A percentile compares a stretch with the other conserved stretches of the same genome.
Evolutionary conservation across 2,113 vertebrate genomes (phyloP).

Genomic region (Dipodomys ordii): DNA sequence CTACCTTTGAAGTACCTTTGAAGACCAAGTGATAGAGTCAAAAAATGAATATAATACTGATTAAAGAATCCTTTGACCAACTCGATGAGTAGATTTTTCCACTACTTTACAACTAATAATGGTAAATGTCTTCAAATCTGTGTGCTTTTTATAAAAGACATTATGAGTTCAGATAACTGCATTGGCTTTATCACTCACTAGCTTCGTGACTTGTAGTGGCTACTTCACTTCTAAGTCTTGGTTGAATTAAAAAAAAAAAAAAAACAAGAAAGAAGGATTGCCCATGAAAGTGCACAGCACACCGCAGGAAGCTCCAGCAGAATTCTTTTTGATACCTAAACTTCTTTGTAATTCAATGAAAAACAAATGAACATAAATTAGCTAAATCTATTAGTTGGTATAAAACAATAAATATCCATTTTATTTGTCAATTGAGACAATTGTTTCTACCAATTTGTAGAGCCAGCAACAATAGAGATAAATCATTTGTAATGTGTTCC

Average conservation of each 20-base stretch:
- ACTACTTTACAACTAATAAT: background rate
- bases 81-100: background rate
- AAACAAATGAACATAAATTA: constrained; percentile 51
- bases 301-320: background rate
- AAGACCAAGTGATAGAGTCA: background rate
- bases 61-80: background rate
- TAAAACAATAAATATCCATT: constrained; percentile 24
- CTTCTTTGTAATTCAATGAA: background rate
- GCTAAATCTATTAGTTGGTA: constrained; percentile 10
- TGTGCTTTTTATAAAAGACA: background rate
- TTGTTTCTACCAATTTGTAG: constrained; percentile 37
- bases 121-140: background rate
- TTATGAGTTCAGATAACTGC: background rate
- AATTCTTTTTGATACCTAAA: background rate
- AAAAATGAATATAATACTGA: background rate
- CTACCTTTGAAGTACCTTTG: constrained; percentile 2
- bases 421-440: constrained; percentile 43
- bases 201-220: background rate
- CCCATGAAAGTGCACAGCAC: too few species aligned
- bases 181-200: background rate
- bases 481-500: background rate
- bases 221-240: background rate
- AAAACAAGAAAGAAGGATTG: too few species aligned
- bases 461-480: background rate
- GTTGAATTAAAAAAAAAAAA: too few species aligned